Percentiles rank a stretch among this genome's conserved stretches.
These are phyloP conservation scores for Aromia moschata DNA, from an alignment of 2,888 invertebrate species.

Conservation along the genomic window DNA sequence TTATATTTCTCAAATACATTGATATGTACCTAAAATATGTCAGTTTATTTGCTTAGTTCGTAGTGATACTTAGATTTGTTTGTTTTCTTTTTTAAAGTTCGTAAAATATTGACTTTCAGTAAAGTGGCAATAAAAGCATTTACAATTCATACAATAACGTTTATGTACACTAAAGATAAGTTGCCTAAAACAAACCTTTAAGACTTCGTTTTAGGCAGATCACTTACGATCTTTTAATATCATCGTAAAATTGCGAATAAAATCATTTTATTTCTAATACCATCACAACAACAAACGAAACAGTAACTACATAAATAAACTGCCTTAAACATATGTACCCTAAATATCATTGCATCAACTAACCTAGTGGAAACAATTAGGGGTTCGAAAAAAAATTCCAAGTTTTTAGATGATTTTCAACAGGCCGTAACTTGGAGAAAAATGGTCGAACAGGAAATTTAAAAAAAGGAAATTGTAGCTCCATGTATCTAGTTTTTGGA, in stretches of 20 bases:
- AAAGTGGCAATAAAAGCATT: constrained; percentile 27
- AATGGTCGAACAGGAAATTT: too few species aligned
- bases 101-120: constrained; percentile 53
- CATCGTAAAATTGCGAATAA: constrained; percentile 10
- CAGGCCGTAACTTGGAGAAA: too few species aligned
- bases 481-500: too few species aligned
- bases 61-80: constrained; percentile 30
- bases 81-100: constrained; percentile 10
- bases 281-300: constrained; percentile 26
- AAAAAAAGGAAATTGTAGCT: too few species aligned
- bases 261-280: constrained; percentile 23
- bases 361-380: too few species aligned
- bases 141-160: neutral
- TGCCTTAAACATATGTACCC: constrained; percentile 21
- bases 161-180: constrained; percentile 4
- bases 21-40: constrained; percentile 56
- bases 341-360: constrained; percentile 32
- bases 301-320: constrained; percentile 15
- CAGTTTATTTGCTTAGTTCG: constrained; percentile 39
- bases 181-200: constrained; percentile 1
- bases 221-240: constrained; percentile 4
- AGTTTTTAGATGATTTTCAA: too few species aligned
- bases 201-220: neutral
- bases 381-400: too few species aligned
- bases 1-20: constrained; percentile 36